phyloP scores from a whole-genome alignment of 1,140 invertebrate genomes.

The Aphelinus certus region DNA sequence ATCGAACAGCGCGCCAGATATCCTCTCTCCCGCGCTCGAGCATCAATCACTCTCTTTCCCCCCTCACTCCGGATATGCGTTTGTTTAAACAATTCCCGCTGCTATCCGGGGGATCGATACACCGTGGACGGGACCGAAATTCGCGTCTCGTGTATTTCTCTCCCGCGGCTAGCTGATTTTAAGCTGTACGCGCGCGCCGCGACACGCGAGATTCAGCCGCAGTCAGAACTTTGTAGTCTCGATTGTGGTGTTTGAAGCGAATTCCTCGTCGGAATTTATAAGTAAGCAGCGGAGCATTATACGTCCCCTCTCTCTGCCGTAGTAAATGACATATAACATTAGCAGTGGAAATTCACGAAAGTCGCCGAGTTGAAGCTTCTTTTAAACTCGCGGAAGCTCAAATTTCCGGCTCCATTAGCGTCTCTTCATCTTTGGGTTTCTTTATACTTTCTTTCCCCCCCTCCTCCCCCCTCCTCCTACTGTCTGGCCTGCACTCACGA shows the following conservation, averaged over 20 bases:
- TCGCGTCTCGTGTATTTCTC: no score
- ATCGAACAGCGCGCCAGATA: background rate
- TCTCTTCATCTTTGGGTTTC: conserved; percentile 16
- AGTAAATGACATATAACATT: conserved; percentile 14
- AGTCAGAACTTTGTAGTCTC: background rate
- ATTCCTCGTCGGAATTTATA: no score
- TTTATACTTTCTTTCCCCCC: background rate
- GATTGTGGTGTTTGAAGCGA: background rate
- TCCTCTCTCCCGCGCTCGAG: background rate
- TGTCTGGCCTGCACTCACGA: conserved; percentile 40
- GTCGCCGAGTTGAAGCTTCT: background rate
- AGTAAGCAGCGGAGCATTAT: no score
- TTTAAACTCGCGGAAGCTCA: conserved; percentile 16
- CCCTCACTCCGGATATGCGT: background rate
- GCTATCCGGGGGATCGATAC: no score
- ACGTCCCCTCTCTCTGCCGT: background rate
- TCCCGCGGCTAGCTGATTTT: no score
- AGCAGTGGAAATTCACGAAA: conserved; percentile 8
- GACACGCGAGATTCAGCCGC: no score
- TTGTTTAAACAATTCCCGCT: conserved; percentile 26
- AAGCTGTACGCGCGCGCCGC: no score
- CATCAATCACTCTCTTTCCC: conserved; percentile 14
- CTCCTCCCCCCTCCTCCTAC: conserved; percentile 9
- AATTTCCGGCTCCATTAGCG: conserved; percentile 28
- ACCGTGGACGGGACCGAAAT: no score